Conservation (phyloP, 2,888 invertebrate species). For the Cheiracanthium punctorium region DNA sequence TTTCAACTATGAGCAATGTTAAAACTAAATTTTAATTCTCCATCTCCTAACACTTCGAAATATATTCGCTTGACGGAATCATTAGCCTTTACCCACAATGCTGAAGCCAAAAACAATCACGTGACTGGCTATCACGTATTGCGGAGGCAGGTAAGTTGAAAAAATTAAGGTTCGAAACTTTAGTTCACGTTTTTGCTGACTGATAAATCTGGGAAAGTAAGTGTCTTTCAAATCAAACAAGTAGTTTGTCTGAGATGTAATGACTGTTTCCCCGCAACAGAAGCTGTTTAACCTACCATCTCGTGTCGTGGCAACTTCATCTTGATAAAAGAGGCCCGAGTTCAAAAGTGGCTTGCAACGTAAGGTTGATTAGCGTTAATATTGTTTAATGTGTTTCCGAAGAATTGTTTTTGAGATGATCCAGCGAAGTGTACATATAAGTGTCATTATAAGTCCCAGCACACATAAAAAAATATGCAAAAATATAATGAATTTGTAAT, state of each 20-base stretch:
- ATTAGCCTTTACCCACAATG: background rate
- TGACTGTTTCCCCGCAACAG: background rate
- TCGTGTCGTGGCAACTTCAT: background rate
- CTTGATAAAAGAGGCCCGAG: background rate
- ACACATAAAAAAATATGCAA: too few relatives aligned
- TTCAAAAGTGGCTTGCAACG: background rate
- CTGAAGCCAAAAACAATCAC: background rate
- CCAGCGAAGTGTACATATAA: too few relatives aligned
- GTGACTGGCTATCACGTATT: background rate
- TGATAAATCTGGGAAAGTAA: background rate
- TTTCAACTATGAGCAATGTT: too few relatives aligned
- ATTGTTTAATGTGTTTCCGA: too few relatives aligned
- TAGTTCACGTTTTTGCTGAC: background rate
- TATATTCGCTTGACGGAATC: background rate
- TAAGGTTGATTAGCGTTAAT: too few relatives aligned
- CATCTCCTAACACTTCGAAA: too few relatives aligned
- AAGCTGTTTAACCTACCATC: background rate
- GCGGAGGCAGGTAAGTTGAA: background rate
- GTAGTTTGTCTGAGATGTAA: background rate
- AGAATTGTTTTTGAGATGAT: too few relatives aligned
- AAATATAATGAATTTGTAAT: too few relatives aligned
- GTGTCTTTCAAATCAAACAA: background rate
- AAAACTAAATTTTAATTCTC: too few relatives aligned
- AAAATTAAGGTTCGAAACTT: background rate
- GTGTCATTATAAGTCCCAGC: too few relatives aligned